Evolutionary conservation across 2,797 vertebrate genomes (phyloP).

Genomic region (Holocentrus rufus): DNA sequence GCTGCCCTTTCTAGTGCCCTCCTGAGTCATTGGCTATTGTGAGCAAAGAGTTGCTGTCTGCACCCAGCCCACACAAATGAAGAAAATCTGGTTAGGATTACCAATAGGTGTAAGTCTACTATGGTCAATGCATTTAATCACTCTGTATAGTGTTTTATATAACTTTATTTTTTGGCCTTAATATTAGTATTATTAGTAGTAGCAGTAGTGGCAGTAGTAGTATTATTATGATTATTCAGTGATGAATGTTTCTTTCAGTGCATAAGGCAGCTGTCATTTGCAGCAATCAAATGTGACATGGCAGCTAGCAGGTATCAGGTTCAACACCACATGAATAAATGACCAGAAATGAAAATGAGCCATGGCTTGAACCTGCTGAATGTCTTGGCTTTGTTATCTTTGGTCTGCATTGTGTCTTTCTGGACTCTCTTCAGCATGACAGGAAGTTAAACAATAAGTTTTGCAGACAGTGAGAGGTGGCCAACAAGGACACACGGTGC

Average conservation of each 20-base stretch:
- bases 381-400: not conserved
- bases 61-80: conserved; percentile 57
- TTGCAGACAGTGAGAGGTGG: conserved; percentile 10
- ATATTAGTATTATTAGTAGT: too few relatives aligned
- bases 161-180: too few relatives aligned
- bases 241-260: not conserved
- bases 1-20: conserved; percentile 78
- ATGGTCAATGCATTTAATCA: conserved; percentile 43
- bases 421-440: not conserved
- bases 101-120: conserved; percentile 47
- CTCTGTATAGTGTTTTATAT: too few relatives aligned
- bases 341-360: too few relatives aligned
- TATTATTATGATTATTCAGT: too few relatives aligned
- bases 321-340: not conserved
- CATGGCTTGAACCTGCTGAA: not conserved
- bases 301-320: conserved; percentile 1
- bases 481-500: conserved; percentile 22
- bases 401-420: not conserved
- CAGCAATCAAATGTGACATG: conserved; percentile 10
- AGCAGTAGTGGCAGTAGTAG: too few relatives aligned
- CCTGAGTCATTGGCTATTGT: conserved; percentile 73
- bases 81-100: conserved; percentile 64
- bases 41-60: conserved; percentile 72
- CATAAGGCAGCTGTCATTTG: not conserved
- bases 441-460: conserved; percentile 23